Evolutionary conservation across 2,888 invertebrate species (phyloP).

Genomic region (Cynaeus angustus): DNA sequence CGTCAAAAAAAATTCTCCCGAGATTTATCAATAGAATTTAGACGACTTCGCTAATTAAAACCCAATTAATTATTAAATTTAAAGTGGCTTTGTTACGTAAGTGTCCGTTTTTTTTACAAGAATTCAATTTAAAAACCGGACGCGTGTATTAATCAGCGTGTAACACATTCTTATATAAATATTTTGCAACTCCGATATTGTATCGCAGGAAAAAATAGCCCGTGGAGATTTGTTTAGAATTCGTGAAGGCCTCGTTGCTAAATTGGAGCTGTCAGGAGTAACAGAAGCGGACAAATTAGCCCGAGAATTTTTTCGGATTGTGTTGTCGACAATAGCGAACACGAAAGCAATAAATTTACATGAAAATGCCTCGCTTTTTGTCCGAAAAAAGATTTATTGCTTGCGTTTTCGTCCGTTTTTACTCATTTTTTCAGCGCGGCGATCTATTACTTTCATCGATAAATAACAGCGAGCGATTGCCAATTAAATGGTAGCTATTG

Average conservation of each 20-base stretch:
- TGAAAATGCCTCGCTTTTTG: background rate
- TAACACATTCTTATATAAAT: slow-evolving; percentile 15
- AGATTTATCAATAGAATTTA: no score
- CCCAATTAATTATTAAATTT: background rate
- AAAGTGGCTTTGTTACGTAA: background rate
- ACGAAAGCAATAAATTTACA: background rate
- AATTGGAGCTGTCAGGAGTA: slow-evolving; percentile 6
- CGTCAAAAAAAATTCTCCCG: no score
- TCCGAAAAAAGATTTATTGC: background rate
- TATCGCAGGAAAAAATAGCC: background rate
- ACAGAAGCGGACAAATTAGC: slow-evolving; percentile 10
- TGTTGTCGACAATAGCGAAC: background rate
- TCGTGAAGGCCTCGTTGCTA: slow-evolving; percentile 5
- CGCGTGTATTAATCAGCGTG: slow-evolving; percentile 6
- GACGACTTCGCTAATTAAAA: background rate
- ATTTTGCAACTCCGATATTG: slow-evolving; percentile 8
- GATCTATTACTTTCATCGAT: slow-evolving; percentile 30
- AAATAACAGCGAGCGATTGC: slow-evolving; percentile 30
- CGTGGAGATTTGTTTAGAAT: slow-evolving; percentile 1
- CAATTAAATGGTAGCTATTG: slow-evolving; percentile 39
- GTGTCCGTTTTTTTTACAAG: background rate
- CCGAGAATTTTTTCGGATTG: no score
- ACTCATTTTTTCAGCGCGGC: background rate
- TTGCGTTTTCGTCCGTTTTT: background rate
- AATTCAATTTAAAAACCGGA: slow-evolving; percentile 12